Percentiles rank a stretch among this genome's conserved stretches.
These are phyloP conservation scores for Nephrotoma appendiculata DNA, from an alignment of 2,888 invertebrate species.

Conservation along the genomic window DNA sequence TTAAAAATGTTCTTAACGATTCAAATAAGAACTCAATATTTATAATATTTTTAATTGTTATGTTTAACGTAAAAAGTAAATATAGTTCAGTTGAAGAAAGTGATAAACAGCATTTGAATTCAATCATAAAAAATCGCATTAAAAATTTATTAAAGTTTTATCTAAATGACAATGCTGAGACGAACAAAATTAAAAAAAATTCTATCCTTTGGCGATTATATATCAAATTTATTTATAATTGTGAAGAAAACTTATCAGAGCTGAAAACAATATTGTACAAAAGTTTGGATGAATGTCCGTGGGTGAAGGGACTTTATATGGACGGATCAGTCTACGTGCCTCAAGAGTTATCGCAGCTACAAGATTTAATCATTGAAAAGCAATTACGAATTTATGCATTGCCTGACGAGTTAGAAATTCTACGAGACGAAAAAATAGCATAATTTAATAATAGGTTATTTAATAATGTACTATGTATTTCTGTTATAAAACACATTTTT, in stretches of 20 bases:
- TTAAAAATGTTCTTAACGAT: background rate
- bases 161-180: constrained; percentile 10
- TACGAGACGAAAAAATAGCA: constrained; percentile 30
- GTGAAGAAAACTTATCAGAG: constrained; percentile 22
- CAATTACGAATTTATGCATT: constrained; percentile 59
- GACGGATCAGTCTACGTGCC: constrained; percentile 50
- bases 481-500: background rate
- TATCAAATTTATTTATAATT: constrained; percentile 37
- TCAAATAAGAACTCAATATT: background rate
- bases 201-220: constrained; percentile 47
- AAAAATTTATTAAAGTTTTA: constrained; percentile 22
- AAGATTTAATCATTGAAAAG: constrained; percentile 61
- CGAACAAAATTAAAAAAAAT: constrained; percentile 21
- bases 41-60: background rate
- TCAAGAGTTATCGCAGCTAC: constrained; percentile 48
- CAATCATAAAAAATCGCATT: constrained; percentile 22
- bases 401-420: constrained; percentile 56
- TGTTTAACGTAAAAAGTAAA: background rate
- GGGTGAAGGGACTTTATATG: constrained; percentile 46
- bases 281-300: constrained; percentile 47
- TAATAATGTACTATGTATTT: background rate
- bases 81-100: background rate
- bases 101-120: constrained; percentile 3
- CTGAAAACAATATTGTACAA: constrained; percentile 31
- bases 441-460: background rate